phyloP scores from a whole-genome alignment of 2,797 vertebrate genomes.

The Alouatta caraya region DNA sequence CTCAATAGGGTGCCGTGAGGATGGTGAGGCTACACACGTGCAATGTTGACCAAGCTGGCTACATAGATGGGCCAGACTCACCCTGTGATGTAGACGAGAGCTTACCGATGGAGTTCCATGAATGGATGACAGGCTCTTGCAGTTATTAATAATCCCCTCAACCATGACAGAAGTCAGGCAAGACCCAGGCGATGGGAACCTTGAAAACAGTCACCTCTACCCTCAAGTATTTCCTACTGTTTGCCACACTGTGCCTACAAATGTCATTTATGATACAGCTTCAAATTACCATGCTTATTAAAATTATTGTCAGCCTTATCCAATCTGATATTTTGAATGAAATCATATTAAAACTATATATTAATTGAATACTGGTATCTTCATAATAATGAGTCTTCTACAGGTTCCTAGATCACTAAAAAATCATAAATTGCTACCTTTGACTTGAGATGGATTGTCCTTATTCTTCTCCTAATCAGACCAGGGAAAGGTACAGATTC shows the following conservation, averaged over 20 bases:
- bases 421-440: neutral
- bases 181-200: neutral
- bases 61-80: neutral
- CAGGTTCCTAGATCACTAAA: neutral
- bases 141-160: too few species aligned
- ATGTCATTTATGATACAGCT: neutral
- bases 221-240: neutral
- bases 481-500: neutral
- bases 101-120: neutral
- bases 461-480: neutral
- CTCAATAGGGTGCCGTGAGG: neutral
- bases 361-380: neutral
- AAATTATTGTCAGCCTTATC: neutral
- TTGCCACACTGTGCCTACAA: neutral
- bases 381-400: neutral
- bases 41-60: too few species aligned
- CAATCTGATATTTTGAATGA: neutral
- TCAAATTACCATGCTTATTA: neutral
- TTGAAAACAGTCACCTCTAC: neutral
- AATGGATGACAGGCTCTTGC: too few species aligned
- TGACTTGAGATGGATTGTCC: neutral
- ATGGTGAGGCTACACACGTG: rapidly evolving
- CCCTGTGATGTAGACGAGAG: neutral
- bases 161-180: neutral
- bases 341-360: neutral